Base-by-base conservation (phyloP, 2,113 vertebrate species). In the Gymnogyps californianus region DNA sequence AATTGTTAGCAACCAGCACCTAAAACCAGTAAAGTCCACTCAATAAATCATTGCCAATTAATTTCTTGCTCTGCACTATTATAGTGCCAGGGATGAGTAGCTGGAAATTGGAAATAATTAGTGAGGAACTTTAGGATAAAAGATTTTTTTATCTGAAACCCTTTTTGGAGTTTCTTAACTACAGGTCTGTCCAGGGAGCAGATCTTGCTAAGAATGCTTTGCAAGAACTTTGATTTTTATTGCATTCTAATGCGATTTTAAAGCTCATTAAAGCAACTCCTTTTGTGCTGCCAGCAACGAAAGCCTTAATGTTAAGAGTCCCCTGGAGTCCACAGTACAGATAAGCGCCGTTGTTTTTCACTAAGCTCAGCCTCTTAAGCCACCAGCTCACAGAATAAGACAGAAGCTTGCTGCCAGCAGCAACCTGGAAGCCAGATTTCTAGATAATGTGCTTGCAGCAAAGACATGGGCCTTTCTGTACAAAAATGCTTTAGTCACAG, bases 201-300 rank as follows among this genome's bases (percentile, higher is more conserved):
- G 36, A 65, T 62, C 61, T 94, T 72, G 49, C 61, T 81, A 74
- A 65, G 69, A 55, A 78, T 22, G 46, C 42, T 81, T 70, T 67
- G n/a, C 5, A 1, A 90, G 51, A 92, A 71, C 47, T 87, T 89
- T 84, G 86, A 78, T 59, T 94, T 93, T 92, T 87, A 92, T 89
- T 76, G 52, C 64, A 44, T 86, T 89, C 47, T 95, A 92, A 97
- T 79, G 90, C 64, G 76, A 81, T 85, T 94, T 81, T 71, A 92
- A 96, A 96, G 62, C 83, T 95, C 88, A 86, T 96, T 94, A 97
- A 94, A 89, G 59, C 55, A 90, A 36, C 18, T 78, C 64, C 54
- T 90, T 86, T 67, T 64, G 76, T 49, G 59, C 92, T 90, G 88
- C 79, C 83, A 95, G 90, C 83, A 93, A 81, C 3, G 25, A 94